These are phyloP conservation scores for Esox niger DNA, from an alignment of 2,113 vertebrate species.

Conservation along the genomic window DNA sequence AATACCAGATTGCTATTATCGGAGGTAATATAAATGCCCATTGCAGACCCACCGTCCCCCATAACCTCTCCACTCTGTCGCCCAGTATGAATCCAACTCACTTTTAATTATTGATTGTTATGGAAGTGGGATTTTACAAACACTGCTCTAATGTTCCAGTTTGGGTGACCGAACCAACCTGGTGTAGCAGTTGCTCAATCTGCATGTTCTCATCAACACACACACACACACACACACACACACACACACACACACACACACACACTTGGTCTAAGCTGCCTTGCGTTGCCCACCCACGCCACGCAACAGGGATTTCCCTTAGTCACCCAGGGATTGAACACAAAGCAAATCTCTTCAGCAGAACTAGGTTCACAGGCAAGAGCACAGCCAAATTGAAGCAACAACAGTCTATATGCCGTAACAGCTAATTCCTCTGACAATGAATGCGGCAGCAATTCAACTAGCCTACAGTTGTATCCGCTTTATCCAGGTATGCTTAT, in stretches of 20 bases:
- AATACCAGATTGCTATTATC: slow-evolving; percentile 81
- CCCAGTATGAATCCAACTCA: slow-evolving; percentile 32
- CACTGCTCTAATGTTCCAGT: slow-evolving; percentile 43
- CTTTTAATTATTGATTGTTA: slow-evolving; percentile 56
- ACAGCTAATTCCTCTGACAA: slow-evolving; percentile 5
- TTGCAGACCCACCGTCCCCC: slow-evolving; percentile 37
- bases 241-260: neutral
- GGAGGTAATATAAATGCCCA: slow-evolving; percentile 76
- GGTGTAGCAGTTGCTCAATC: slow-evolving; percentile 37
- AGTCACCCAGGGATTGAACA: neutral
- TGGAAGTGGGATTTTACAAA: slow-evolving; percentile 44
- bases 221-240: neutral
- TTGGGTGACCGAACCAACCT: slow-evolving; percentile 26
- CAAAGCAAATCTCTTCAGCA: slow-evolving; percentile 13
- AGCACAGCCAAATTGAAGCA: neutral
- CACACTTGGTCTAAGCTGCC: slow-evolving; percentile 13
- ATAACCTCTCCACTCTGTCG: slow-evolving; percentile 6
- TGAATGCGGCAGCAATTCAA: neutral
- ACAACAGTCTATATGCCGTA: neutral
- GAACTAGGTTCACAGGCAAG: neutral
- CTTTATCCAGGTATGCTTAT: neutral
- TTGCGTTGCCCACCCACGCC: slow-evolving; percentile 19
- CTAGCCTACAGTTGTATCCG: neutral
- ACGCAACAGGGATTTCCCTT: slow-evolving; percentile 12
- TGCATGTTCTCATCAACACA: slow-evolving; percentile 36